Percentiles rank a stretch among this genome's conserved stretches.
These are phyloP conservation scores for Cettia cetti DNA, from an alignment of 2,113 vertebrate genomes.

Conservation along the genomic window DNA sequence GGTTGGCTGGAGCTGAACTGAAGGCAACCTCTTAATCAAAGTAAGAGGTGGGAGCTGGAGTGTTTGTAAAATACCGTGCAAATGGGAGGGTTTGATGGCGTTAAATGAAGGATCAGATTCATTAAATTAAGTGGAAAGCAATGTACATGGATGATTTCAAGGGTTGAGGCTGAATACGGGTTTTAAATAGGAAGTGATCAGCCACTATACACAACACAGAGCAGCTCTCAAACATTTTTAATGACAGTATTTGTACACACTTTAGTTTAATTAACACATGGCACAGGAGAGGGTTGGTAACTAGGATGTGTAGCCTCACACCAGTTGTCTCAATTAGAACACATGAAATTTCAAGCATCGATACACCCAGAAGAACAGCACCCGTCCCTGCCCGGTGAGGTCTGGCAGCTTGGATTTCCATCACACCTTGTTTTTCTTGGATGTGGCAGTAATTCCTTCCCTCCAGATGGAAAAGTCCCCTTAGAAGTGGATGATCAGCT, in stretches of 20 bases:
- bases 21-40: conserved; percentile 34
- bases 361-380: neutral
- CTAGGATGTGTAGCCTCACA: conserved; percentile 53
- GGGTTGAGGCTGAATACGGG: conserved; percentile 24
- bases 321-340: conserved; percentile 26
- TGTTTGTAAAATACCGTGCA: conserved; percentile 44
- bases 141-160: conserved; percentile 55
- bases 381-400: neutral
- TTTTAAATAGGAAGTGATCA: conserved; percentile 63
- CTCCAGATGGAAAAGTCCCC: conserved; percentile 29
- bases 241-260: conserved; percentile 60
- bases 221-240: conserved; percentile 58
- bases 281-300: conserved; percentile 37
- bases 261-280: conserved; percentile 65
- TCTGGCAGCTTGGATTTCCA: neutral
- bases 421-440: neutral
- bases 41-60: conserved; percentile 1
- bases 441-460: neutral
- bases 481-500: conserved; percentile 10
- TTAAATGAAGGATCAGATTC: conserved; percentile 61
- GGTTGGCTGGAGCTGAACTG: neutral
- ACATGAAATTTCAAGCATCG: conserved; percentile 11
- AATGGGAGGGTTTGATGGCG: conserved; percentile 42
- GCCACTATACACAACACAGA: conserved; percentile 34
- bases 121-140: conserved; percentile 66